Base-by-base conservation (phyloP, 2,113 vertebrate species). In the Ranitomeya imitator region DNA sequence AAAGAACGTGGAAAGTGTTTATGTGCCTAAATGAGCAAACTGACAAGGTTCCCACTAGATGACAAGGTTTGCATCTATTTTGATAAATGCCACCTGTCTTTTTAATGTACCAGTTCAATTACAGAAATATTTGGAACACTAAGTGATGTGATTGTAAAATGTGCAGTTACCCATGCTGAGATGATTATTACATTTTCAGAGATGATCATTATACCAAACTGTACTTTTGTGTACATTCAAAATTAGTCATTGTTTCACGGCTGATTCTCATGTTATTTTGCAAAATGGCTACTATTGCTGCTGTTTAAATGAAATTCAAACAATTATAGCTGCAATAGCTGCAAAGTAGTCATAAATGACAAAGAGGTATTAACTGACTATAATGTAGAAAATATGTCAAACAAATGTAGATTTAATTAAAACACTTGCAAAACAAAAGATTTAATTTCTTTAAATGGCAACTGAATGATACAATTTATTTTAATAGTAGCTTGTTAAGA, bases 21-120 rank as follows among this genome's bases (percentile, higher is more conserved):
- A 71, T 57, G 16, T 83, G 71, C 78, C 59, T 63, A 84, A 74
- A 77, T n/a, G 57, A 77, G 59, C 86, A 83, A 83, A 83, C 55
- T 54, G 65, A 77, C 15, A 77, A 18, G 37, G 61, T 18, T 14
- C 45, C 67, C 51, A 61, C 21, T 21, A 55, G 15, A 88, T 10
- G 59, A 45, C 80, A 84, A 78, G 71, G 80, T 77, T 83, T 88
- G 80, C 23, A 84, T 61, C 59, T 59, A 31, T 83, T 81, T 83
- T 88, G 71, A 88, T 88, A 84, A 88, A 88, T 84, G 87, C 59
- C 80, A 88, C 87, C 87, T 88, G 80, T 76, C 80, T 83, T 61
- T 80, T 88, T 84, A 83, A 84, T 59, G 71, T 84, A 78, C 57
- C 81, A 65, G n/a, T 78, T 67, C 31, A 67, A 84, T 65, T 77